Percentiles rank a stretch among this genome's conserved stretches.
Conservation (phyloP, 2,113 vertebrate species). For the Pollimyrus isidori region DNA sequence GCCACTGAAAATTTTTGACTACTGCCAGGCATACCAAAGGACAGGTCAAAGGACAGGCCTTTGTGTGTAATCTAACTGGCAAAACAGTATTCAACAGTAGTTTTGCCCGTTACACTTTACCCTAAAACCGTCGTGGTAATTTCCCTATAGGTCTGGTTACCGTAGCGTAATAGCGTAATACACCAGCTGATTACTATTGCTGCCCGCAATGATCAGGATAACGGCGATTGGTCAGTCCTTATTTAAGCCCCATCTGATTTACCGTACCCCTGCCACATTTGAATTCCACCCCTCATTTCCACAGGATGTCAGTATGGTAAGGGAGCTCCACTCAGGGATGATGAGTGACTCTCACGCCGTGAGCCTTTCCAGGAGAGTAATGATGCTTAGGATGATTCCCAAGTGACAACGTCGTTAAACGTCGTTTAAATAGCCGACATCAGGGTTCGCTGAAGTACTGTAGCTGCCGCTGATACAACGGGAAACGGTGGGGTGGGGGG, state of each 20-base stretch:
- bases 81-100: not conserved
- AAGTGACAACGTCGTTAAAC: not conserved
- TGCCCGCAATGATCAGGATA: not conserved
- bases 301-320: not conserved
- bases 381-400: conserved; percentile 18
- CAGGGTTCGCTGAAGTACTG: not conserved
- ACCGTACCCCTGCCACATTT: not conserved
- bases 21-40: not conserved
- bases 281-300: conserved; percentile 22
- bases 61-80: not conserved
- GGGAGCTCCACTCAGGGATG: conserved; percentile 12
- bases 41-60: not conserved
- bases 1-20: not conserved
- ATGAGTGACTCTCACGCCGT: not conserved
- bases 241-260: conserved; percentile 9
- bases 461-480: not conserved
- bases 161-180: conserved; percentile 9
- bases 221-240: not conserved
- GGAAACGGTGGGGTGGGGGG: not conserved
- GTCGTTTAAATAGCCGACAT: conserved; percentile 14
- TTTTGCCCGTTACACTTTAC: not conserved
- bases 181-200: not conserved
- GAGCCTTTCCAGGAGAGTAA: conserved; percentile 21
- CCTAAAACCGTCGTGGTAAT: not conserved
- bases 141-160: not conserved